Evolutionary conservation across 64 coral and sea anemone species (phyloP).

Genomic region (Stichodactyla helianthus): DNA sequence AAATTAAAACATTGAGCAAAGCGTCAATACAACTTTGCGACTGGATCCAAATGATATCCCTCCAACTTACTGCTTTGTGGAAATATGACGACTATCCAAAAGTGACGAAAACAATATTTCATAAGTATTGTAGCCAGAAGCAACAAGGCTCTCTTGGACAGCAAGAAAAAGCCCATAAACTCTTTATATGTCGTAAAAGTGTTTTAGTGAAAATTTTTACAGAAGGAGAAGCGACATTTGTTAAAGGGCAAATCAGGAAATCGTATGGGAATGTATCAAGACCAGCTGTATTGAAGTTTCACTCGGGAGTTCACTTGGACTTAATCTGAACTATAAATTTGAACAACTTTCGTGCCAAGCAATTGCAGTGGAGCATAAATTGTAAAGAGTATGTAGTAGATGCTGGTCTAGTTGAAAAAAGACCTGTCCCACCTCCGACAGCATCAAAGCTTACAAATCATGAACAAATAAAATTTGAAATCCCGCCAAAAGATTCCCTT

Average conservation of each 20-base stretch:
- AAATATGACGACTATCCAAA: not conserved
- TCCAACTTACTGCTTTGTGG: not conserved
- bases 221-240: slow-evolving; percentile 11
- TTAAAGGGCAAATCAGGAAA: slow-evolving; percentile 14
- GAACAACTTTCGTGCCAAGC: slow-evolving; percentile 26
- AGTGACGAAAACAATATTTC: not conserved
- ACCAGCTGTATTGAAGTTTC: slow-evolving; percentile 19
- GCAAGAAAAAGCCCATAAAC: slow-evolving; percentile 27
- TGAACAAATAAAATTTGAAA: not conserved
- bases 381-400: slow-evolving; percentile 19
- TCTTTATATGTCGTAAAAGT: slow-evolving; percentile 25
- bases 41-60: slow-evolving; percentile 16
- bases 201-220: slow-evolving; percentile 10
- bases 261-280: slow-evolving; percentile 20
- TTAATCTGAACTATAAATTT: slow-evolving; percentile 25
- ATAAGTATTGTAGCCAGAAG: slow-evolving; percentile 10
- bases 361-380: slow-evolving; percentile 25
- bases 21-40: not conserved
- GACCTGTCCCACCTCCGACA: not conserved
- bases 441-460: not conserved
- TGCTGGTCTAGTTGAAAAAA: not conserved
- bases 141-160: slow-evolving; percentile 29
- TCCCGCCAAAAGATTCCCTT: not conserved
- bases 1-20: slow-evolving; percentile 17
- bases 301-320: slow-evolving; percentile 21